Percentiles rank a stretch among this genome's conserved stretches.
Evolutionary conservation across 1,140 invertebrate species (phyloP).

Genomic region (Drosophila micromelanica): DNA sequence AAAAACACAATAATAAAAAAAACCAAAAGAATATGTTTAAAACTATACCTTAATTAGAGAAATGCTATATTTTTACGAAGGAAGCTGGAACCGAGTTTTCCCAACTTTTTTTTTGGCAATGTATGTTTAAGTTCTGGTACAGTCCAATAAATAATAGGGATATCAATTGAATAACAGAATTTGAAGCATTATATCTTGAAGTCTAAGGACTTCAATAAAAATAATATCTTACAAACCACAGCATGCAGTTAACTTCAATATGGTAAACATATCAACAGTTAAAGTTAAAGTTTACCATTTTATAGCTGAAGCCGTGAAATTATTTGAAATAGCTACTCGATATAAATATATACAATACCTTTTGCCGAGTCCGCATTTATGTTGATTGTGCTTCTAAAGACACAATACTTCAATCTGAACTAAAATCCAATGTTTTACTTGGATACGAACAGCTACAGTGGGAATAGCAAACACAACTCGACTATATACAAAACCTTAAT

Average conservation of each 20-base stretch:
- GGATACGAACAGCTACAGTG: background rate
- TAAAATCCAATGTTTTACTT: background rate
- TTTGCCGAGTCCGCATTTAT: background rate
- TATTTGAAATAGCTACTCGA: background rate
- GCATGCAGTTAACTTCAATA: background rate
- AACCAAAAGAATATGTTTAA: background rate
- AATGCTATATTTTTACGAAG: conserved; percentile 28
- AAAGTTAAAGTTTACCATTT: background rate
- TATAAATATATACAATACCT: background rate
- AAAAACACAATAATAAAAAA: conserved; percentile 15
- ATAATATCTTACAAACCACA: background rate
- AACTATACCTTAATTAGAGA: conserved; percentile 2
- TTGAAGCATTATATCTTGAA: background rate
- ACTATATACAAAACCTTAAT: conserved; percentile 32
- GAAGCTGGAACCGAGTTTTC: background rate
- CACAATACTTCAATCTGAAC: conserved; percentile 1
- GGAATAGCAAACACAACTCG: background rate
- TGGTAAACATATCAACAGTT: background rate
- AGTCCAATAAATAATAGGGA: background rate
- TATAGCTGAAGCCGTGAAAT: background rate
- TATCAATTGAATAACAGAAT: background rate
- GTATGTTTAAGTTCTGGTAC: background rate
- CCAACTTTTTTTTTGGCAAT: background rate
- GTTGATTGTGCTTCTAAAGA: conserved; percentile 29
- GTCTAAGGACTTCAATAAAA: background rate